These are phyloP conservation scores for Dryoscopus gambensis DNA, from an alignment of 2,113 vertebrate genomes.

Conservation along the genomic window DNA sequence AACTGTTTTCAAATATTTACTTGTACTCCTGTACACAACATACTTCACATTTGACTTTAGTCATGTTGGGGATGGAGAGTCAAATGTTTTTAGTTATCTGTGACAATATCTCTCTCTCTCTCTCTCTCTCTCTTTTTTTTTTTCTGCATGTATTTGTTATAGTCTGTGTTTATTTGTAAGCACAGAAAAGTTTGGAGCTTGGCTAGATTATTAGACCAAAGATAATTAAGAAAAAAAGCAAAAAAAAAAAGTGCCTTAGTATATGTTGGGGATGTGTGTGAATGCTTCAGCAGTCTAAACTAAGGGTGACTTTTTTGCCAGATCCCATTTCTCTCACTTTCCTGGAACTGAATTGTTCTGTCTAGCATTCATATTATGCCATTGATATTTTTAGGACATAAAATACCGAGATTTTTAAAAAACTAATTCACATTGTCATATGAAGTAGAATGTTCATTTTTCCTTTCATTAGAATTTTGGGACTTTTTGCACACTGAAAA, in stretches of 20 bases:
- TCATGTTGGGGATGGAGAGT: neutral
- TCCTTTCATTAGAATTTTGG: neutral
- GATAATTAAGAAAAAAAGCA: neutral
- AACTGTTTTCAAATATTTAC: slow-evolving; percentile 33
- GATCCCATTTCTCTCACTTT: slow-evolving; percentile 30
- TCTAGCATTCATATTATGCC: neutral
- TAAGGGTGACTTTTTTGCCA: neutral
- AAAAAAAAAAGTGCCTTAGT: neutral
- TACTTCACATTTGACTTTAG: slow-evolving; percentile 13
- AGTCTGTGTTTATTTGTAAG: neutral
- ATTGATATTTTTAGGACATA: slow-evolving; percentile 13
- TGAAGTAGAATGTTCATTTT: neutral
- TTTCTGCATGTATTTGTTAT: neutral
- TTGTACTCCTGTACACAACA: neutral
- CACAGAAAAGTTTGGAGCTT: neutral
- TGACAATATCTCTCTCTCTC: accelerated
- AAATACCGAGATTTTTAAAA: neutral
- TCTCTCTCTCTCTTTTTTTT: neutral
- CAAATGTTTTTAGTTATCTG: slow-evolving; percentile 2
- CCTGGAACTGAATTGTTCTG: neutral
- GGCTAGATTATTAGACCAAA: neutral
- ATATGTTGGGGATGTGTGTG: neutral
- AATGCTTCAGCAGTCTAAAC: neutral
- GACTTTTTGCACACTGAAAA: neutral
- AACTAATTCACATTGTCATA: neutral